phyloP scores from a whole-genome alignment of 2,113 vertebrate genomes.

The Prinia subflava region DNA sequence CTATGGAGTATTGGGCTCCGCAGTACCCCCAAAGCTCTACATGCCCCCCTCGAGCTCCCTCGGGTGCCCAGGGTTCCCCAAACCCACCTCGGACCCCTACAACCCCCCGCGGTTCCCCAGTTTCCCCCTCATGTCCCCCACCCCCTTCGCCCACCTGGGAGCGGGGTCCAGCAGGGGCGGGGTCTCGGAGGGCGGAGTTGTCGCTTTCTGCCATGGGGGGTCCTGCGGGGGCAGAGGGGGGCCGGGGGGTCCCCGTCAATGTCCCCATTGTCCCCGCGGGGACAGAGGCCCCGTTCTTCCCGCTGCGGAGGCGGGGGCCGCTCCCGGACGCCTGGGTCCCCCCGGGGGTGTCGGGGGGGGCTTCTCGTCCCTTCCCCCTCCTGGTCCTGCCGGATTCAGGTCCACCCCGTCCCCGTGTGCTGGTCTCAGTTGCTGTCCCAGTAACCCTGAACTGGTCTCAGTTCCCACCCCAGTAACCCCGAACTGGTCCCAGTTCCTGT shows the following conservation, averaged over 20 bases:
- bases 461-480: not conserved
- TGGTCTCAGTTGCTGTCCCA: not conserved
- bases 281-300: not conserved
- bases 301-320: not conserved
- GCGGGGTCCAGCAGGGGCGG: not conserved
- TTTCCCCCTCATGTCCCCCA: no score
- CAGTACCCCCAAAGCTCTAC: not conserved
- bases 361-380: not conserved
- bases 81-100: not conserved
- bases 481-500: not conserved
- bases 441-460: not conserved
- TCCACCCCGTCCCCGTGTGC: not conserved
- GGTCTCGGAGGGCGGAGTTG: not conserved
- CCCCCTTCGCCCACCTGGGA: not conserved
- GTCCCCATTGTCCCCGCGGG: not conserved
- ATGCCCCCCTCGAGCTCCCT: not conserved
- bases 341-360: not conserved
- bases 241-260: not conserved
- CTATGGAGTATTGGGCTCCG: not conserved
- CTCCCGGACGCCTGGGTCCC: not conserved
- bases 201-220: not conserved
- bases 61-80: not conserved
- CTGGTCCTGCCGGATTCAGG: not conserved
- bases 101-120: no score
- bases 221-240: not conserved